Percentiles rank a stretch among this genome's conserved stretches.
Conservation (phyloP, 2,113 vertebrate species). For the Poeciliopsis retropinna region DNA sequence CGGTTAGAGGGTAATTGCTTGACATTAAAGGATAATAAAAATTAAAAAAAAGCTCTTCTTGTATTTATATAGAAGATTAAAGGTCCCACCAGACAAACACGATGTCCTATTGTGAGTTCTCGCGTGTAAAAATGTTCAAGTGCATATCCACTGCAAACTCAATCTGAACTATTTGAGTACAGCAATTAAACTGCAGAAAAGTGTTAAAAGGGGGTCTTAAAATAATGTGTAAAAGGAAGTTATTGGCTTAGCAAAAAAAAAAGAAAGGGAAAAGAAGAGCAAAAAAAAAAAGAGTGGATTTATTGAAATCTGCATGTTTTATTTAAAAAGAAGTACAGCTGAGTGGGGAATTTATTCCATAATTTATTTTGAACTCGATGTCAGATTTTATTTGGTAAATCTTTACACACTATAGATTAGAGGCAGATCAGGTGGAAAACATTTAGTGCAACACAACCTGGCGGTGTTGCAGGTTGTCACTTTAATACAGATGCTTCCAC, state of each 20-base stretch:
- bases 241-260: not conserved
- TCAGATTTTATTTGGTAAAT: not conserved
- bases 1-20: constrained; percentile 3
- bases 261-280: no score
- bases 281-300: not conserved
- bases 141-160: not conserved
- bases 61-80: not conserved
- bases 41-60: not conserved
- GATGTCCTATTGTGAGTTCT: not conserved
- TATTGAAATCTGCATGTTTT: not conserved
- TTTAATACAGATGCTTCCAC: no score
- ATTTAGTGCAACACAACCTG: no score
- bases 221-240: constrained; percentile 4
- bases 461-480: no score
- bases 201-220: not conserved
- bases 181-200: not conserved
- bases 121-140: not conserved
- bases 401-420: no score
- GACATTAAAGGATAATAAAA: constrained; percentile 4
- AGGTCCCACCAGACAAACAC: constrained; percentile 1
- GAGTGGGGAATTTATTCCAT: not conserved
- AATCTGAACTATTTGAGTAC: not conserved
- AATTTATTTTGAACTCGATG: not conserved
- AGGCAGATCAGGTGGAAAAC: no score
- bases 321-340: not conserved